Evolutionary conservation across 2,888 invertebrate species (phyloP), one percentile per base, ranked within the genome.

Genomic region (Caenorhabditis sp.): DNA sequence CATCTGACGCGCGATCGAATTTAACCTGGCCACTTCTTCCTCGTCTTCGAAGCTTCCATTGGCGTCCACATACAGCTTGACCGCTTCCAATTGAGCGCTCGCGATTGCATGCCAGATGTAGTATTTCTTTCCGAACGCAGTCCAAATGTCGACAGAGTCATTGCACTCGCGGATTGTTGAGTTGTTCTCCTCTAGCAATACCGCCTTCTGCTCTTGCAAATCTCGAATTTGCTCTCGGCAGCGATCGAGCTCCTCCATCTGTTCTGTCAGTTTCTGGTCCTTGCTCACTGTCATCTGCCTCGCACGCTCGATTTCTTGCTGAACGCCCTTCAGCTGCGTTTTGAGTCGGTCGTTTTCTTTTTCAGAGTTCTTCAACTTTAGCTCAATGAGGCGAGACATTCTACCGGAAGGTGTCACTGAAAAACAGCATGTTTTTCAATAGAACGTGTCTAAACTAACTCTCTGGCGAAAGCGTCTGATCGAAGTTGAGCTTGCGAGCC

Each of bases 91-190:
- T 35, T 81, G 81, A 13, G 59, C 30, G 15, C 53, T 63, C 0
- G 78, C 78, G 15, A 71, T 59, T 4, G 61, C 65, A 52, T 39
- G 77, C 81, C 81, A 81, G 1, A 45, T 62, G 26, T 75, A 79
- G 46, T 71, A 81, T 24, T 81, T 81, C 9, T 48, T 63, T 1
- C 71, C 78, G 17, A 75, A 50, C 0, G 39, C 15, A 11, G 48
- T 17, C 59, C 72, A 72, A 13, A 70, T 43, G 1, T 81, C 78
- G 7, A 55, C 9, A 13, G 39, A 13, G 48, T 22, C 35, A 35
- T 43, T 50, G 27, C 37, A 63, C 1, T 75, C 56, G 37, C 26
- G 24, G 11, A 26, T 11, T 2, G 30, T 56, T 9, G 27, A 26
- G 2, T 43, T 20, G 17, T 26, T 41, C 15, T 32, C 55, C 8